Conservation (phyloP, 2,888 invertebrate genomes). For the Harpagoxenus sublaevis region DNA sequence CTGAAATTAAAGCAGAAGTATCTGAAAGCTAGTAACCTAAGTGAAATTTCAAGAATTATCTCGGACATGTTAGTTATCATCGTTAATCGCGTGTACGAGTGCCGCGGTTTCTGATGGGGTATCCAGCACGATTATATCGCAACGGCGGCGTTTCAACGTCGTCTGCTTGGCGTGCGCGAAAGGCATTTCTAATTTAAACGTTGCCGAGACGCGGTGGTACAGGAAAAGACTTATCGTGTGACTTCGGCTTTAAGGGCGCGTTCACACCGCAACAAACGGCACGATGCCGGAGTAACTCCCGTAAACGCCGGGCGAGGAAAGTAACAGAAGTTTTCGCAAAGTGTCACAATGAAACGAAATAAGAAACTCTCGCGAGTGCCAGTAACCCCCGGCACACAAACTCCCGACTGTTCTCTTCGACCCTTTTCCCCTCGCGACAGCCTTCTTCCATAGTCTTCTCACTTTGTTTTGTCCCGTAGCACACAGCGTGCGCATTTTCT, state of each 20-base stretch:
- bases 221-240: constrained; percentile 66
- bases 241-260: constrained; percentile 68
- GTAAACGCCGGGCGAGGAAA: constrained; percentile 39
- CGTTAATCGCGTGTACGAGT: constrained; percentile 36
- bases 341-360: constrained; percentile 59
- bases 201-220: constrained; percentile 63
- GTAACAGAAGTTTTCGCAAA: constrained; percentile 36
- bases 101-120: constrained; percentile 29
- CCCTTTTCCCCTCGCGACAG: background rate
- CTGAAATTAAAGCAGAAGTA: constrained; percentile 7
- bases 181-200: constrained; percentile 75
- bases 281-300: constrained; percentile 32
- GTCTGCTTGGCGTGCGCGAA: constrained; percentile 48
- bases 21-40: constrained; percentile 5
- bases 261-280: constrained; percentile 57
- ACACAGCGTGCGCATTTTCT: constrained; percentile 38
- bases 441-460: constrained; percentile 29
- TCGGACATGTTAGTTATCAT: constrained; percentile 28
- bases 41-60: constrained; percentile 40
- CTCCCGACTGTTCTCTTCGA: constrained; percentile 17
- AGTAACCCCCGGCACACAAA: constrained; percentile 30
- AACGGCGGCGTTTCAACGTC: constrained; percentile 54
- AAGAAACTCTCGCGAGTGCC: constrained; percentile 55
- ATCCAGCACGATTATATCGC: constrained; percentile 53
- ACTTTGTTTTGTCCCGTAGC: constrained; percentile 58